Percentiles rank a stretch among this genome's conserved stretches.
These are phyloP conservation scores for Steatocranus sp. DNA, from an alignment of 2,797 vertebrate genomes.

Conservation along the genomic window DNA sequence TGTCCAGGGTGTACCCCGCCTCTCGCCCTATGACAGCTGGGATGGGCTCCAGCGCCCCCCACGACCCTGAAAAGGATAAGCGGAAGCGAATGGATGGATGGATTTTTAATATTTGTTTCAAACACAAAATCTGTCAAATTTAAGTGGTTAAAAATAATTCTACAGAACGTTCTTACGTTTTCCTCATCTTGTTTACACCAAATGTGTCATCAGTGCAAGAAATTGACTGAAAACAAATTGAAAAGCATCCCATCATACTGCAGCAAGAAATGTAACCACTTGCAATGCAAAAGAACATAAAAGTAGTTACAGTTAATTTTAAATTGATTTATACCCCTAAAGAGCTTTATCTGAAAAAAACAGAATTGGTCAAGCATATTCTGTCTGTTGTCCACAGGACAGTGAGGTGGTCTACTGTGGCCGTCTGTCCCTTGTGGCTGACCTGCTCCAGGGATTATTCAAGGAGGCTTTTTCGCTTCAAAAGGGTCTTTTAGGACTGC, in stretches of 20 bases:
- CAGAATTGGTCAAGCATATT: neutral
- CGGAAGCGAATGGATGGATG: too few species aligned
- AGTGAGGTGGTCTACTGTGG: constrained; percentile 88
- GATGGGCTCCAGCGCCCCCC: too few species aligned
- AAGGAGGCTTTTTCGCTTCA: constrained; percentile 92
- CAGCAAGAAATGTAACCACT: neutral
- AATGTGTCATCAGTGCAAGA: neutral
- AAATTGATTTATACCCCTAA: neutral
- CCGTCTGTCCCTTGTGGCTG: constrained; percentile 85
- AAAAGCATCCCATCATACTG: neutral
- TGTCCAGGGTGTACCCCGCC: too few species aligned
- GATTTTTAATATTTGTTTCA: neutral
- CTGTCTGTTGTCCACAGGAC: constrained; percentile 71
- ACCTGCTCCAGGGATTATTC: constrained; percentile 89
- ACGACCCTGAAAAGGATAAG: too few species aligned
- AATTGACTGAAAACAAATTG: neutral
- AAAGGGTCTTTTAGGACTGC: constrained; percentile 86
- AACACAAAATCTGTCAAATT: neutral
- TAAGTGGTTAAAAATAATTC: neutral
- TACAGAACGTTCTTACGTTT: accelerated
- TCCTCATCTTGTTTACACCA: neutral
- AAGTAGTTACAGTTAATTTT: neutral
- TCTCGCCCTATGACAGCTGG: too few species aligned
- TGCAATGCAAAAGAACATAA: neutral
- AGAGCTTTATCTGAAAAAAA: neutral